Evolutionary conservation across 2,113 vertebrate species (phyloP), one percentile per base, ranked within the genome.

Genomic region (Brachypodius melanocephalos): DNA sequence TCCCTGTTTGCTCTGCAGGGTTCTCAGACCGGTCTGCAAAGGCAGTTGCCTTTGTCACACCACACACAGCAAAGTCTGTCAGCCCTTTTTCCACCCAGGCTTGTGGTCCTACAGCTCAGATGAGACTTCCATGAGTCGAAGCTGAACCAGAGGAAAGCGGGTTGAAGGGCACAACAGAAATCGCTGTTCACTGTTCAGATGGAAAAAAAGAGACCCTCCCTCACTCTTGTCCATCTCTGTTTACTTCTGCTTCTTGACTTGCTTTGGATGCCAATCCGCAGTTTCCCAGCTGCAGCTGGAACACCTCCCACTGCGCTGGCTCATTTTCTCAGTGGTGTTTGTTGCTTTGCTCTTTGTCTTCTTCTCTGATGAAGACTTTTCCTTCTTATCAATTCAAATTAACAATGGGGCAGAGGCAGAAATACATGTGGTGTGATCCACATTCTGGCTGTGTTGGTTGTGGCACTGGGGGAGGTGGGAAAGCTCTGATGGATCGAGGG

Each of bases 371-470:
- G 46, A 45, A 61, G 67, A 9, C 9, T 57, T 42, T 61, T 76
- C 29, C n/a, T 66, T 69, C 59, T 80, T 40, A 10, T 28, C 4
- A 31, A 48, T 67, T 45, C 32, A 65, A 65, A 61, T 57, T 21
- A 59, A 20, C 38, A 12, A 1, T 7, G 48, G 8, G 21, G 17
- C 38, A 62, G 51, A 54, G 34, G 77, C 28, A 78, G 51, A 78
- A 78, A 32, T 2, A 55, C 29, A 10, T 0, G 5, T 45, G 46
- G 48, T 38, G 46, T 21, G 69, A 54, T 58, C 54, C 17, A 2
- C 4, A 2, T 43, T 61, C 58, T 11, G 42, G 8, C 12, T 1
- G 0, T 12, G 26, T 4, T 10, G 34, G 38, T 16, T 4, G 6
- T 21, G 59, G n/a, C 42, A 5, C 48, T 7, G 52, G 36, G 51